These are phyloP conservation scores for Theropithecus gelada DNA, from an alignment of 2,113 vertebrate species.

Conservation along the genomic window DNA sequence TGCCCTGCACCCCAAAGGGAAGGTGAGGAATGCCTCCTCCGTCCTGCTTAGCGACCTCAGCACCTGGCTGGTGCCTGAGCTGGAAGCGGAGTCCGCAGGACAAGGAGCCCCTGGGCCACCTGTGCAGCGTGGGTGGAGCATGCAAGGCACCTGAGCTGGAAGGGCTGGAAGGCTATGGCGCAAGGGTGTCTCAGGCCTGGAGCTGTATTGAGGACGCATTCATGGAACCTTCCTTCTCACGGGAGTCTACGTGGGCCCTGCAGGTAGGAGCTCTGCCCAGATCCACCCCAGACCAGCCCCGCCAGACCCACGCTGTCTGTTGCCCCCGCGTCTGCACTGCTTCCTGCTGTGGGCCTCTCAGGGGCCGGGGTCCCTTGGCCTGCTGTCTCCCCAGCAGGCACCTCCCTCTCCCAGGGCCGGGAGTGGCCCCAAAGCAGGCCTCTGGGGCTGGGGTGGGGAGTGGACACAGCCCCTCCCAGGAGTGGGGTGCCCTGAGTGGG, in stretches of 20 bases:
- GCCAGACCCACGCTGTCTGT: not conserved
- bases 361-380: not conserved
- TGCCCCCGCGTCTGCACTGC: too few relatives aligned
- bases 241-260: accelerated
- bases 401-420: not conserved
- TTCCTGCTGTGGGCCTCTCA: not conserved
- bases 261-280: not conserved
- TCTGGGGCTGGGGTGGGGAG: not conserved
- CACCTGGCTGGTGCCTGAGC: not conserved
- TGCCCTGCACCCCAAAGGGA: not conserved
- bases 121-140: not conserved
- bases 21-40: accelerated
- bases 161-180: not conserved
- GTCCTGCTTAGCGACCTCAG: accelerated
- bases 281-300: too few relatives aligned
- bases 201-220: too few relatives aligned
- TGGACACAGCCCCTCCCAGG: too few relatives aligned
- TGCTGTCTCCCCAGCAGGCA: not conserved
- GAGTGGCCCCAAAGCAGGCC: not conserved
- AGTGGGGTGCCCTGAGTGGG: not conserved
- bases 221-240: not conserved
- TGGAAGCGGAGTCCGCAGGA: not conserved
- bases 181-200: not conserved
- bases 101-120: not conserved
- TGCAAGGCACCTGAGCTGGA: accelerated